phyloP scores from a whole-genome alignment of 2,888 invertebrate genomes.

The Melanargia galathea region DNA sequence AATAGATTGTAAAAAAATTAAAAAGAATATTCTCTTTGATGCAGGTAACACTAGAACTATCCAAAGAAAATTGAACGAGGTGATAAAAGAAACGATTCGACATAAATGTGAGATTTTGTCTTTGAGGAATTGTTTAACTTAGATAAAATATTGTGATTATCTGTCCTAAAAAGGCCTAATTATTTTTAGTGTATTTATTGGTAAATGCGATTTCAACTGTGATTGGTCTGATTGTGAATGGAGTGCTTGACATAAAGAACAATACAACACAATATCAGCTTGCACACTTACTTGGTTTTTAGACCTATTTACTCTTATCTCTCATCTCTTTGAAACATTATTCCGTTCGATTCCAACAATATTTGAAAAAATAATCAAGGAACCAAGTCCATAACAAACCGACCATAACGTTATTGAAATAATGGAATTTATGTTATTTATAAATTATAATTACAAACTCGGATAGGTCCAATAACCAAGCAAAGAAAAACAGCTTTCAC shows the following conservation, averaged over 20 bases:
- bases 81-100: slow-evolving; percentile 52
- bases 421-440: neutral
- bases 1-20: too few species aligned
- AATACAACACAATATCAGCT: slow-evolving; percentile 18
- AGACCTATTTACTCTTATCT: too few species aligned
- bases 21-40: neutral
- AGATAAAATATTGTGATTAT: slow-evolving; percentile 74
- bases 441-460: neutral
- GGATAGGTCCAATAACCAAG: slow-evolving; percentile 23
- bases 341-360: neutral
- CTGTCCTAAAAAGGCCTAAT: slow-evolving; percentile 82
- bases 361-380: neutral
- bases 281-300: slow-evolving; percentile 28
- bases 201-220: slow-evolving; percentile 72
- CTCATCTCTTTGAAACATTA: neutral
- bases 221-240: slow-evolving; percentile 58
- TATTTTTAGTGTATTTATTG: slow-evolving; percentile 78
- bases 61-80: slow-evolving; percentile 63
- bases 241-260: slow-evolving; percentile 45
- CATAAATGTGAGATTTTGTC: slow-evolving; percentile 48
- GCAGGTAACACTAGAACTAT: slow-evolving; percentile 52
- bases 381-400: neutral
- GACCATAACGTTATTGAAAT: neutral
- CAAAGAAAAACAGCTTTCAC: slow-evolving; percentile 14
- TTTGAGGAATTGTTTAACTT: slow-evolving; percentile 69